Evolutionary conservation across 2,797 vertebrate genomes (phyloP), one percentile per base, ranked within the genome.

Genomic region (Sebastes hubbsi): DNA sequence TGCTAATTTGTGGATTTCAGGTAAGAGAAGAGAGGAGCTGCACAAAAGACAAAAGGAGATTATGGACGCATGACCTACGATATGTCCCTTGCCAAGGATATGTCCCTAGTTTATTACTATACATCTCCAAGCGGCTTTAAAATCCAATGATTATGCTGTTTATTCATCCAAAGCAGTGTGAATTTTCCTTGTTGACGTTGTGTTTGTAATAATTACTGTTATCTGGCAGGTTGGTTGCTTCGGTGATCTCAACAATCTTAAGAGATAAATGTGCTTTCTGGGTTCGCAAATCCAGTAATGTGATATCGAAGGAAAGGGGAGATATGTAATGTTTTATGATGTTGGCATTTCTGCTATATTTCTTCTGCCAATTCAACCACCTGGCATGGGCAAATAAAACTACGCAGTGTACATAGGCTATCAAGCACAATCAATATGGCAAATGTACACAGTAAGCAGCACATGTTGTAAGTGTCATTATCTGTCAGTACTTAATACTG

Each of bases 1-100:
- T 58, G 83, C 73, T 83, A 75, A 87, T 88, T 88, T 70, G 32
- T 27, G 52, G 56, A 29, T 83, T 85, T 81, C 46, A 83, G 65
- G 77, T 72, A 70, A 34, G 13, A 60, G 46, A 22, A 74, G 22
- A 36, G 6, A 52, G 73, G 22, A 56, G 27, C 62, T 20, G 60
- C 62, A 64, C 46, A 55, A 58, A 81, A 82, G 76, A 82, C 38
- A 65, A 79, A 88, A 70, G 68, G 14, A 66, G 52, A 79, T 88
- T 60, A 73, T 75, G 25, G 62, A 86, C 63, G 34, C 78, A 56
- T 80, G 62, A 81, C 70, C 66, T 68, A 20, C 16, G 49, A 55
- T n/a, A 29, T 46, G 63, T 73, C 22, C 30, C 36, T 54, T 64
- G 54, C 73, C n/a, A 55, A 24, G 54, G 34, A 72, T 68, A 63